Evolutionary conservation across 2,888 invertebrate species (phyloP), one percentile per base, ranked within the genome.

Genomic region (Dermolepida albohirtum): DNA sequence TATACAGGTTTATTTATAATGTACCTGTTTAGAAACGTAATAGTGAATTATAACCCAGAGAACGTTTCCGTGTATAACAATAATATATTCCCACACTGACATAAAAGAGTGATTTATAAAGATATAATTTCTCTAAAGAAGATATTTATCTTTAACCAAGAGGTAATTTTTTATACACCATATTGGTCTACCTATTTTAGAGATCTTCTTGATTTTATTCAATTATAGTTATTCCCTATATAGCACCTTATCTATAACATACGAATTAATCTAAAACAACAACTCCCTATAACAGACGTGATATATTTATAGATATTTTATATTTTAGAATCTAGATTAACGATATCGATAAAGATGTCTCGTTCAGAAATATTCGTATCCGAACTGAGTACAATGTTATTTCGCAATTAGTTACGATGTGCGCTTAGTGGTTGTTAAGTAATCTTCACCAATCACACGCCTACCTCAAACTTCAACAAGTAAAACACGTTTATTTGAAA

Each of bases 1-100:
- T 66, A 50, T 16, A 43, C 50, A 51, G 41, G 59, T 57, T 57
- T 66, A 66, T 66, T 66, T 59, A 66, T 66, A 51, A 59, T n/a
- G 14, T 8, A 43, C 11, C 27, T 59, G 51, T 51, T 59, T 50
- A 43, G 50, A 66, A 50, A 59, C 57, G 51, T 41, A 66, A 66
- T 59, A 59, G 59, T 66, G 41, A 66, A 41, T 66, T 66, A 59
- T 59, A 34, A 59, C 41, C 50, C 50, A 27, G 14, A 41, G 29
- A 50, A 41, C 59, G 51, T 57, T 59, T 66, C 66, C 66, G 59
- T 59, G 51, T 59, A 47, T 59, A 47, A 44, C 59, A 66, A 66
- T 51, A 50, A 50, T 51, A 51, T 50, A 41, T 59, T 59, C 50
- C 57, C 34, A 66, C 66, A 50, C 51, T 59, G 50, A 51, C 59